Conservation (phyloP, 2,797 vertebrate species). For the Spheniscus humboldti region DNA sequence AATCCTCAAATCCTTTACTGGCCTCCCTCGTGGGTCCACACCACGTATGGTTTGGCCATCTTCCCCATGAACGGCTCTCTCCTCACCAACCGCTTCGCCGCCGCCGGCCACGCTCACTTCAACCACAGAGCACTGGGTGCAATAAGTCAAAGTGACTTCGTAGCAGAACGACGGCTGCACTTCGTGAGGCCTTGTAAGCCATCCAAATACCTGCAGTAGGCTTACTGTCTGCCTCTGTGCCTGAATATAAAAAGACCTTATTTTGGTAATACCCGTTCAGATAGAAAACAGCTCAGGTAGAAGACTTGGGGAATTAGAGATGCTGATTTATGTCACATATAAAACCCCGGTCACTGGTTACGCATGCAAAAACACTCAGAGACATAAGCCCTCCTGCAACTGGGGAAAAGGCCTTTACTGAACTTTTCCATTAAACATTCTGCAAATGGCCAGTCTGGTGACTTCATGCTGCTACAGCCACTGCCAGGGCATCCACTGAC, state of each 20-base stretch:
- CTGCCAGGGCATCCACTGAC: not conserved
- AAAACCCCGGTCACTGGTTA: not conserved
- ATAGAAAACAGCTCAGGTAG: not conserved
- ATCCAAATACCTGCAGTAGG: not conserved
- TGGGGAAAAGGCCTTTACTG: not conserved
- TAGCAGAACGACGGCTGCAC: not conserved
- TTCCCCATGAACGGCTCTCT: not conserved
- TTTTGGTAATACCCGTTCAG: not conserved
- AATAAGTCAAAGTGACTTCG: not conserved
- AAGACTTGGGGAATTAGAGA: not conserved
- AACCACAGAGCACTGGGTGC: not conserved
- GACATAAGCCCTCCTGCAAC: not conserved
- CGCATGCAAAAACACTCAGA: not conserved
- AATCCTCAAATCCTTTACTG: not conserved
- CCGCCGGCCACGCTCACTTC: rapidly evolving
- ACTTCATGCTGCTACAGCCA: not conserved
- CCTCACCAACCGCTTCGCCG: not conserved
- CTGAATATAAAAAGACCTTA: not conserved
- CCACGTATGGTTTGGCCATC: not conserved
- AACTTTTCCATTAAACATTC: not conserved
- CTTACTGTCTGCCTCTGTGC: not conserved
- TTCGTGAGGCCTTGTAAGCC: not conserved
- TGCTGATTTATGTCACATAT: not conserved
- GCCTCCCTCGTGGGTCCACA: not conserved
- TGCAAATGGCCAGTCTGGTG: not conserved